A percentile compares a stretch with the other conserved stretches of the same genome.
Evolutionary conservation across 2,113 vertebrate genomes (phyloP).

Genomic region (Rousettus leschenaultii): DNA sequence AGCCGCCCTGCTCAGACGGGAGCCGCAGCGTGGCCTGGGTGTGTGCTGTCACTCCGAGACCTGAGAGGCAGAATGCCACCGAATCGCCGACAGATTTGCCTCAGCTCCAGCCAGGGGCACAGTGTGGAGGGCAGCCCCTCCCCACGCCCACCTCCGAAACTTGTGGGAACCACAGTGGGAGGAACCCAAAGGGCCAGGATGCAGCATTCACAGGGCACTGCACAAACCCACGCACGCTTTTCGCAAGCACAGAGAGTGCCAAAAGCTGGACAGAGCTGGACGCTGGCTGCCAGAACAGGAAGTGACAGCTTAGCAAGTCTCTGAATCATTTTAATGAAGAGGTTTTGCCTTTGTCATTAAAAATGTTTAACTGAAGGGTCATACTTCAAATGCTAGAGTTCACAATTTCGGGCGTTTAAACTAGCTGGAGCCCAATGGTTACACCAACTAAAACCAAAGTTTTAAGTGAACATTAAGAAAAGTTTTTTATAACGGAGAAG

Average conservation of each 20-base stretch:
- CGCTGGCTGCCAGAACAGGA: not conserved
- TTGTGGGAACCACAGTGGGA: no score
- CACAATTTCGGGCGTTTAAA: not conserved
- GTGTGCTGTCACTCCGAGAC: rapidly evolving
- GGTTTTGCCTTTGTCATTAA: not conserved
- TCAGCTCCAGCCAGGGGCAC: not conserved
- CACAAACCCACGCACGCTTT: rapidly evolving
- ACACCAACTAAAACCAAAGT: not conserved
- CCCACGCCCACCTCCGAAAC: not conserved
- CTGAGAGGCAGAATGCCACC: not conserved
- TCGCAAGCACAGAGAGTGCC: no score
- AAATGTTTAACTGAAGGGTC: not conserved
- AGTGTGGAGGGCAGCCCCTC: no score
- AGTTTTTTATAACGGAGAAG: not conserved
- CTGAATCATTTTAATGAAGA: not conserved
- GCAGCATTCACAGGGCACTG: not conserved
- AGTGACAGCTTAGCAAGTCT: not conserved
- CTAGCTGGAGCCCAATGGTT: not conserved
- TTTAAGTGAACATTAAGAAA: not conserved
- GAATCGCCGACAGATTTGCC: rapidly evolving
- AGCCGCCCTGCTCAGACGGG: not conserved
- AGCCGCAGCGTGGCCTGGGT: rapidly evolving
- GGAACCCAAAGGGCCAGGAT: no score
- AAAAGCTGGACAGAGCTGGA: not conserved
- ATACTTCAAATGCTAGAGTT: not conserved